Base-by-base conservation (phyloP, 2,888 invertebrate species). In the Nasonia oneida region DNA sequence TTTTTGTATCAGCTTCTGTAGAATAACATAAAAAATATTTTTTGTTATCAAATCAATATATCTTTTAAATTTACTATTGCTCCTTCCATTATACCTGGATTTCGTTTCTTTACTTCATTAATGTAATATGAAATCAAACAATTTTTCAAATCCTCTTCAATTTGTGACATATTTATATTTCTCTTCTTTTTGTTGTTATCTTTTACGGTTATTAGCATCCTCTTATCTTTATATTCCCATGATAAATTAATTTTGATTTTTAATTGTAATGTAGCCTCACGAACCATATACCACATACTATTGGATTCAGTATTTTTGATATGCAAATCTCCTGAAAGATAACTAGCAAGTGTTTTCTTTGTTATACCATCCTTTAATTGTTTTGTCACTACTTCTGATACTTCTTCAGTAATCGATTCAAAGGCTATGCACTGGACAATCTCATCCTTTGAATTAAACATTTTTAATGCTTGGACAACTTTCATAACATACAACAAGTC, bases 401-500 rank as follows among this genome's bases (percentile, higher is more conserved):
- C 74, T 57, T 80, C 84, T 18, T 29, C n/a, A 10, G 15, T 37
- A 14, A 85, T 73, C 8, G 85, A 77, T 15, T 57, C 67, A 23
- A 53, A n/a, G 5, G 85, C 85, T 23, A 85, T 77, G 1, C 5
- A 1, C 39, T 79, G 70, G 4, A 85, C 81, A 14, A 71, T 73
- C 23, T 47, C n/a, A 78, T 85, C 67, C 8, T 47, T 15, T 0
- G 81, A 81, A 61, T 33, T 81, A 47, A 85, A 42, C 81, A 85
- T 85, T 64, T 85, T 77, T 29, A 79, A 71, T 5, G 73, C 85
- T 47, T 85, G 85, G 8, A 77, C 64, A 64, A 85, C 71, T 81
- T 85, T 81, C 85, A 85, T 85, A 2, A 85, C 61, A 37, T 85
- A 39, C 10, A 61, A 76, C 37, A 85, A 73, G 81, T 85, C 85